Percentiles rank a stretch among this genome's conserved stretches.
Evolutionary conservation across 2,797 vertebrate species (phyloP).

Genomic region (Glyptemys insculpta): DNA sequence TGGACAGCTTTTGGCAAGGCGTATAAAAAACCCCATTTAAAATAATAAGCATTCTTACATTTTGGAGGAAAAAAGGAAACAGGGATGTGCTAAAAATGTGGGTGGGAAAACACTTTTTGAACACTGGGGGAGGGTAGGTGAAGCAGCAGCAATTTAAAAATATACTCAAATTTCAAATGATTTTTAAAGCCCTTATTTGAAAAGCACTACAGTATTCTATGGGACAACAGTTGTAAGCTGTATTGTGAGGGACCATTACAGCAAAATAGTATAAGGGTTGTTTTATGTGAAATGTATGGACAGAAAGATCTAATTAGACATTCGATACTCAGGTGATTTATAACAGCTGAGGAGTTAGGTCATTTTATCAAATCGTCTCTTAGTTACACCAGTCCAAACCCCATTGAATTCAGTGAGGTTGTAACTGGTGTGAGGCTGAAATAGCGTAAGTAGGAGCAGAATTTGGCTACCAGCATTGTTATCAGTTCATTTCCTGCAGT

Average conservation of each 20-base stretch:
- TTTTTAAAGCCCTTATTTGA: slow-evolving; percentile 2
- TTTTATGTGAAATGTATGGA: not conserved
- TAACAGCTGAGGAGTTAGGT: not conserved
- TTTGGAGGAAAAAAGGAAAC: not conserved
- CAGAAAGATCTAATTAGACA: fast-evolving
- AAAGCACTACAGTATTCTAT: not conserved
- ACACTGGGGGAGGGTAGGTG: not conserved
- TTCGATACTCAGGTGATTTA: not conserved
- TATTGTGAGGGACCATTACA: not conserved
- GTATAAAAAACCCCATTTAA: slow-evolving; percentile 31
- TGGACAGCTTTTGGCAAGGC: slow-evolving; percentile 62
- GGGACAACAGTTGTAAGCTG: not conserved
- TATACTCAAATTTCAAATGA: not conserved
- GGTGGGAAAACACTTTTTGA: not conserved
- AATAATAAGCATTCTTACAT: not conserved
- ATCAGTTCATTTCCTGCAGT: not conserved
- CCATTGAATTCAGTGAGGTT: not conserved
- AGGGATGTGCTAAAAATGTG: fast-evolving
- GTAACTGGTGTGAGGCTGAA: fast-evolving
- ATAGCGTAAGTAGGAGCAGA: not conserved
- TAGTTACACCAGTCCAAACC: fast-evolving
- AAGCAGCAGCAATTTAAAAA: not conserved
- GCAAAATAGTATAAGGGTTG: not conserved
- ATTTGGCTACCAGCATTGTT: not conserved
- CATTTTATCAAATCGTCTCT: fast-evolving